These are phyloP conservation scores for Pipistrellus kuhlii DNA, from an alignment of 2,797 vertebrate species.

Conservation along the genomic window DNA sequence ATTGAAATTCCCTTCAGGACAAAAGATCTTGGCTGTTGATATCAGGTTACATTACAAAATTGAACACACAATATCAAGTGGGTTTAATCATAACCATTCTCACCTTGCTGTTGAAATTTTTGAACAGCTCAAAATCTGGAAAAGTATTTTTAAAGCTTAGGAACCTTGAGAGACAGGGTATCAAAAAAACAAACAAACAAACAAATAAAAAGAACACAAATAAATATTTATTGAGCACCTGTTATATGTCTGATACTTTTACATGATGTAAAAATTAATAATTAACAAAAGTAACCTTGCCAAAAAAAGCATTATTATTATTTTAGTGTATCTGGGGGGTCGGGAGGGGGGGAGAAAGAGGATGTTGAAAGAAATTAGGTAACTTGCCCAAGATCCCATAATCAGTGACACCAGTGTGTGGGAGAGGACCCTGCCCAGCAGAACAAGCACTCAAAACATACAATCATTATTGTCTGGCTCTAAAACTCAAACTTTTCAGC, in stretches of 20 bases:
- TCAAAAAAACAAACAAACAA: neutral
- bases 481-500: neutral
- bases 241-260: constrained; percentile 1
- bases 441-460: neutral
- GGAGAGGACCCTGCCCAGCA: too few species aligned
- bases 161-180: neutral
- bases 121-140: constrained; percentile 46
- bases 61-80: constrained; percentile 50
- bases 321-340: neutral
- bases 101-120: constrained; percentile 49
- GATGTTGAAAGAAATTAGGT: neutral
- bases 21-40: constrained; percentile 75
- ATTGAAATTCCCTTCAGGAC: constrained; percentile 83
- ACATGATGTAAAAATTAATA: neutral
- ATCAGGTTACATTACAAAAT: constrained; percentile 67
- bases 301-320: neutral
- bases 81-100: constrained; percentile 60
- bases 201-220: neutral
- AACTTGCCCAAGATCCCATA: neutral
- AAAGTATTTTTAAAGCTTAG: constrained; percentile 57
- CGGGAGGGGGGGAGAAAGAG: neutral
- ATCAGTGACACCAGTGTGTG: neutral
- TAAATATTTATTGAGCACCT: constrained; percentile 46
- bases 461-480: neutral
- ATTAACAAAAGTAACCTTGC: constrained; percentile 23